These are phyloP conservation scores for Cynocephalus volans DNA, from an alignment of 2,113 vertebrate species.

Conservation along the genomic window DNA sequence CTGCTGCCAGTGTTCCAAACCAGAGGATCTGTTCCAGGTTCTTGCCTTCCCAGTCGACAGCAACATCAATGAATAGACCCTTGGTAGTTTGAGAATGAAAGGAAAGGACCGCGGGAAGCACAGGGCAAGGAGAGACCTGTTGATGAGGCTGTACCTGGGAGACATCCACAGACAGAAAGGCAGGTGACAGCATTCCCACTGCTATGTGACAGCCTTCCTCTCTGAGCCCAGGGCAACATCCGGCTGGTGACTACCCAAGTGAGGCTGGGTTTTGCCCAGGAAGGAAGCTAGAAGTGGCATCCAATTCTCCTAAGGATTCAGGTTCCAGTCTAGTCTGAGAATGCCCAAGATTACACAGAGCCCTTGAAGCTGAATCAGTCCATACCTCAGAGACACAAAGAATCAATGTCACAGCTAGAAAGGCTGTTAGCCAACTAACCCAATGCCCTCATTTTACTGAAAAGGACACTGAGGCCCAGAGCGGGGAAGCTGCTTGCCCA, in stretches of 20 bases:
- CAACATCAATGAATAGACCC: background rate
- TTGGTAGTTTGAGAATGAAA: background rate
- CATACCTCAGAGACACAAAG: background rate
- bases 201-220: background rate
- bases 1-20: background rate
- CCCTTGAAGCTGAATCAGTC: background rate
- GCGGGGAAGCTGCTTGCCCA: background rate
- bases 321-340: background rate
- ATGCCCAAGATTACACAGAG: background rate
- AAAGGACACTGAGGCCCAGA: background rate
- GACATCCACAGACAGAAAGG: background rate
- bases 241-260: background rate
- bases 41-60: background rate
- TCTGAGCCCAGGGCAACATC: background rate
- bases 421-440: background rate
- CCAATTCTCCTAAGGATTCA: background rate
- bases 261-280: background rate
- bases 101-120: background rate
- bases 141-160: background rate
- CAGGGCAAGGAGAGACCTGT: background rate
- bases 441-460: background rate
- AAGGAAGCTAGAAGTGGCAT: background rate
- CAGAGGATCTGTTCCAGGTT: background rate
- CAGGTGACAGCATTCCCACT: fast-evolving
- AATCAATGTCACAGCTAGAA: background rate